Percentiles rank a stretch among this genome's conserved stretches.
Conservation (phyloP, 2,888 invertebrate genomes). For the Drosophila meridiana region DNA sequence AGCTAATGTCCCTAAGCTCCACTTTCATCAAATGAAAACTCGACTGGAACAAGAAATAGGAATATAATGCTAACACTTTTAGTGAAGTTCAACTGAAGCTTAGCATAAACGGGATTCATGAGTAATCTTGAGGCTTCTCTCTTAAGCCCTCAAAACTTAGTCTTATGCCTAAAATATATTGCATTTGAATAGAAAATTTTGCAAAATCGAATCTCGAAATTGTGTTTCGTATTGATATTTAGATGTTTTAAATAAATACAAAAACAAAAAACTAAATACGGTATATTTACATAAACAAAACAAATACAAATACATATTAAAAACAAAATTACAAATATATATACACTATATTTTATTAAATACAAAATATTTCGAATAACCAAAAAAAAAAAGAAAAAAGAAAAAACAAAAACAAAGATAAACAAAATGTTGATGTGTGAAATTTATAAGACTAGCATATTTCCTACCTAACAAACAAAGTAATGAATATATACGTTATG, state of each 20-base stretch:
- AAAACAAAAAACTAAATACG: constrained; percentile 36
- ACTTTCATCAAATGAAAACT: constrained; percentile 10
- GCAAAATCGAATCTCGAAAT: constrained; percentile 45
- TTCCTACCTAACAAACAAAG: constrained; percentile 78
- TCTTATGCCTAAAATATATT: background rate
- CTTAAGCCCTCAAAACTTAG: background rate
- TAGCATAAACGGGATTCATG: background rate
- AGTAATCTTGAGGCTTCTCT: background rate
- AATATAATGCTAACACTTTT: background rate
- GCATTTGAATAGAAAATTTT: constrained; percentile 31
- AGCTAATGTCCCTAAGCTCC: background rate
- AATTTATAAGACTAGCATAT: constrained; percentile 84
- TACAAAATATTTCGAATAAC: constrained; percentile 62
- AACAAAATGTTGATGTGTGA: constrained; percentile 83
- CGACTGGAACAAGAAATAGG: background rate
- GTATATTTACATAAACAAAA: constrained; percentile 48
- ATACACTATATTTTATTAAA: constrained; percentile 69
- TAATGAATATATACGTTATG: constrained; percentile 55
- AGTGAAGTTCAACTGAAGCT: background rate
- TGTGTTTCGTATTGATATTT: constrained; percentile 70
- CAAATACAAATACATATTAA: constrained; percentile 58
- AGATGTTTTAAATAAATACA: constrained; percentile 56
- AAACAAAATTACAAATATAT: constrained; percentile 29
- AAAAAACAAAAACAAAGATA: constrained; percentile 33
- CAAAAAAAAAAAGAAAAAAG: constrained; percentile 29